Evolutionary conservation across 2,797 vertebrate genomes (phyloP).

Genomic region (Sciaenops ocellatus): DNA sequence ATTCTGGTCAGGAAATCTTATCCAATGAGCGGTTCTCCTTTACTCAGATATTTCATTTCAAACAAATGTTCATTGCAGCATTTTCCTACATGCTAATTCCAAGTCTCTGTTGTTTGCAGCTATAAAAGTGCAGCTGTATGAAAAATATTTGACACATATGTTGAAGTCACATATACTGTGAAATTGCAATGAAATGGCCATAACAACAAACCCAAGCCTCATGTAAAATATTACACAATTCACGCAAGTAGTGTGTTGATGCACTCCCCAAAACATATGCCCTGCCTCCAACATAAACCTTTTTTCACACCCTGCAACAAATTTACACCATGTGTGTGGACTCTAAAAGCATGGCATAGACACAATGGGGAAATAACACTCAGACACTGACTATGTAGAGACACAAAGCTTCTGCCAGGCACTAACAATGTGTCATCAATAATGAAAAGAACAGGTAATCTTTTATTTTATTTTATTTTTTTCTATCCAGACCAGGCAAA

Average conservation of each 20-base stretch:
- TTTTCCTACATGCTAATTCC: constrained; percentile 21
- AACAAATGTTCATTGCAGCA: background rate
- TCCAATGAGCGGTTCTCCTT: constrained; percentile 13
- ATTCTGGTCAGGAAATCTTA: constrained; percentile 28
- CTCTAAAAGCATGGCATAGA: constrained; percentile 3
- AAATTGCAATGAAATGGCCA: background rate
- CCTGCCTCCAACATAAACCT: constrained; percentile 7
- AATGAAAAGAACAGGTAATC: constrained; percentile 79
- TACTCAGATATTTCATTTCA: constrained; percentile 16
- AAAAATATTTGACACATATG: constrained; percentile 12
- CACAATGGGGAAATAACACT: background rate
- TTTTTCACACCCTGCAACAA: constrained; percentile 11
- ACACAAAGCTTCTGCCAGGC: constrained; percentile 50
- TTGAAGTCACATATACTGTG: constrained; percentile 19
- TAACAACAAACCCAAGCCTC: background rate
- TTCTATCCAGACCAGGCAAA: constrained; percentile 27
- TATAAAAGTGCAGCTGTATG: constrained; percentile 1
- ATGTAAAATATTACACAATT: constrained; percentile 30
- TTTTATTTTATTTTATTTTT: constrained; percentile 59
- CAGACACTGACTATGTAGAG: constrained; percentile 32
- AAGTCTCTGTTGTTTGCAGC: constrained; percentile 8
- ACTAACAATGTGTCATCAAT: constrained; percentile 69
- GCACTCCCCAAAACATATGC: background rate
- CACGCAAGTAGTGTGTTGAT: background rate
- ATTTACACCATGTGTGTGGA: background rate